Evolutionary conservation across 1,140 invertebrate genomes (phyloP), one percentile per base, ranked within the genome.

Genomic region (Drosophila tsacasi): DNA sequence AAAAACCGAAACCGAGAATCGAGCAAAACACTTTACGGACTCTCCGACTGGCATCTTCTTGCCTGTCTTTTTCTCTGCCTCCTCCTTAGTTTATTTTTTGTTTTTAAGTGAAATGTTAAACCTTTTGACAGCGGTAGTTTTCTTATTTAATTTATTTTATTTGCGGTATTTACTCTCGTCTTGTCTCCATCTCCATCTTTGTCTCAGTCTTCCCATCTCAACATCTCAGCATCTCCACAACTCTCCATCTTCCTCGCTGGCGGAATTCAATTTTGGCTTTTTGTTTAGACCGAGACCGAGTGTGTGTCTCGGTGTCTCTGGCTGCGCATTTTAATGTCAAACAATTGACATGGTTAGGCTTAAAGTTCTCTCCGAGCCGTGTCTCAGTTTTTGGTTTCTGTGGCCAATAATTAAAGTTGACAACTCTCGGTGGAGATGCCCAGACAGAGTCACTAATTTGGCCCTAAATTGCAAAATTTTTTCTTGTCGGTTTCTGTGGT

Each of bases 141-240:
- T 89, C 84, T 89, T 89, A 89, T 89, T 89, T 89, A 90, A 89
- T 89, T 89, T 90, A 89, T 89, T 89, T 89, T 89, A 89, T 89
- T 89, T 89, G 81, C 85, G 84, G 84, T 81, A 87, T 87, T 89
- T 90, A 84, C 78, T 79, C 81, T 74, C 74, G 63, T 79, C 73
- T 64, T 39, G 60, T 52, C 27, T 59, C 50, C 50, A 23, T 37
- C 42, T 40, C 46, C 42, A 44, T 7, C 30, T 55, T 19, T 30
- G 60, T 37, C 52, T 17, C 21, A 5, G 35, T 57, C 54, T 19
- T 3, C 4, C 10, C 69, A 23, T 46, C 37, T 25, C 32, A 12
- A 6, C 32, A 37, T 37, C 35, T 37, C 35, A 13, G 7, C 19
- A 46, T 46, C 44, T 3, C 40, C 0, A 7, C 69, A 30, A 46